These are phyloP conservation scores for Drosophila obscura DNA, from an alignment of 1,140 invertebrate species.

Conservation along the genomic window DNA sequence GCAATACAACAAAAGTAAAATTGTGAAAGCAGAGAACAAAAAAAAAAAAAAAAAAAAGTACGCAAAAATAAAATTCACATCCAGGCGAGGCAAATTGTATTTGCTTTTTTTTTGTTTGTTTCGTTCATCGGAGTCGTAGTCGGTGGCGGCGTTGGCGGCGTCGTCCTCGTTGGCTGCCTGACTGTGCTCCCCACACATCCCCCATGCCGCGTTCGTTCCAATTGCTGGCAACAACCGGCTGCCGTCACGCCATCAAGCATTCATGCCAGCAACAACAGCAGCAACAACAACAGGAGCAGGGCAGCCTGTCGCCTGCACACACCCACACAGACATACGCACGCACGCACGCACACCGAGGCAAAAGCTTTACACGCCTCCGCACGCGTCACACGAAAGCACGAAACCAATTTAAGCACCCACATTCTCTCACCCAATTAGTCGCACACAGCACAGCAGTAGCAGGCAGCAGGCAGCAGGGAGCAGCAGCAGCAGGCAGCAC, in stretches of 20 bases:
- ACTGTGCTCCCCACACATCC: no score
- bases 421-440: constrained; percentile 82
- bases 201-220: constrained; percentile 46
- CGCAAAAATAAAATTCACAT: constrained; percentile 70
- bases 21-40: constrained; percentile 34
- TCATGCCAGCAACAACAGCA: constrained; percentile 64
- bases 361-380: constrained; percentile 77
- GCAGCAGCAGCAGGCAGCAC: constrained; percentile 24
- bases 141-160: background rate
- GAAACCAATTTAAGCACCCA: constrained; percentile 82
- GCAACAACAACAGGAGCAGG: constrained; percentile 25
- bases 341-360: constrained; percentile 25
- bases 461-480: background rate
- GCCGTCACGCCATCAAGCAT: constrained; percentile 81
- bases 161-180: constrained; percentile 2
- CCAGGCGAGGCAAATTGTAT: constrained; percentile 69
- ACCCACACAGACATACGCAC: constrained; percentile 21
- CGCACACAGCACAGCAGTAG: constrained; percentile 52
- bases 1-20: constrained; percentile 61
- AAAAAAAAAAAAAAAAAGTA: background rate
- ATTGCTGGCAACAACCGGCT: constrained; percentile 80
- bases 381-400: constrained; percentile 81
- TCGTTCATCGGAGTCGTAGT: constrained; percentile 10
- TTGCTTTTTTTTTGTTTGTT: constrained; percentile 31
- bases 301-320: constrained; percentile 58